A percentile compares a stretch with the other conserved stretches of the same genome.
Evolutionary conservation across 1,140 invertebrate species (phyloP).

Genomic region (Drosophila novamexicana): DNA sequence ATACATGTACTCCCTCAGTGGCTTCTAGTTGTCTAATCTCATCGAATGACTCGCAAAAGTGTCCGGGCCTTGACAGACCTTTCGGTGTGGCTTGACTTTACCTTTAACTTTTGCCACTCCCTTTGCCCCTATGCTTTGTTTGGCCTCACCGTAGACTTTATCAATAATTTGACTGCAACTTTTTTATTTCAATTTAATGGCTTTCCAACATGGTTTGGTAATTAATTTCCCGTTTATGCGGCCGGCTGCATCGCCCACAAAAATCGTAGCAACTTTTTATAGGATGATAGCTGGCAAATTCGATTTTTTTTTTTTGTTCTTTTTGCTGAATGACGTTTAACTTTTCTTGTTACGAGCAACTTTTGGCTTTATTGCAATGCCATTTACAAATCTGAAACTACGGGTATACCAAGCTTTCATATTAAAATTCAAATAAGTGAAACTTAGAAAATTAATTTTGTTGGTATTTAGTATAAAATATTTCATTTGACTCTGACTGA

Average conservation of each 20-base stretch:
- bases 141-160: conserved; percentile 16
- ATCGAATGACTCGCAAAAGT: conserved; percentile 68
- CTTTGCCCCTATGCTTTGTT: conserved; percentile 1
- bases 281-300: conserved; percentile 48
- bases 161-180: conserved; percentile 64
- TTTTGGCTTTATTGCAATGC: conserved; percentile 18
- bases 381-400: conserved; percentile 1
- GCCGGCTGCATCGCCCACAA: conserved; percentile 69
- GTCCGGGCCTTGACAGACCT: conserved; percentile 32
- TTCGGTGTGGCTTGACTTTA: conserved; percentile 1
- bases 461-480: too few species aligned
- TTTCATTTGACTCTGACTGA: too few species aligned
- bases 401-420: not conserved
- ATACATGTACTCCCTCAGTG: not conserved
- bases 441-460: too few species aligned
- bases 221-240: conserved; percentile 69
- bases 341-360: conserved; percentile 34
- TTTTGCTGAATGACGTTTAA: conserved; percentile 31
- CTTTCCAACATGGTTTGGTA: conserved; percentile 53
- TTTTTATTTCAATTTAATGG: conserved; percentile 61
- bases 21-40: conserved; percentile 54
- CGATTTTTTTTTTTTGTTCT: conserved; percentile 40
- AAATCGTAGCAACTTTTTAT: conserved; percentile 48
- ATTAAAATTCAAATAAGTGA: too few species aligned
- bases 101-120: not conserved